These are phyloP conservation scores for Zelostemma sp. DNA, from an alignment of 1,140 invertebrate genomes.

Conservation along the genomic window DNA sequence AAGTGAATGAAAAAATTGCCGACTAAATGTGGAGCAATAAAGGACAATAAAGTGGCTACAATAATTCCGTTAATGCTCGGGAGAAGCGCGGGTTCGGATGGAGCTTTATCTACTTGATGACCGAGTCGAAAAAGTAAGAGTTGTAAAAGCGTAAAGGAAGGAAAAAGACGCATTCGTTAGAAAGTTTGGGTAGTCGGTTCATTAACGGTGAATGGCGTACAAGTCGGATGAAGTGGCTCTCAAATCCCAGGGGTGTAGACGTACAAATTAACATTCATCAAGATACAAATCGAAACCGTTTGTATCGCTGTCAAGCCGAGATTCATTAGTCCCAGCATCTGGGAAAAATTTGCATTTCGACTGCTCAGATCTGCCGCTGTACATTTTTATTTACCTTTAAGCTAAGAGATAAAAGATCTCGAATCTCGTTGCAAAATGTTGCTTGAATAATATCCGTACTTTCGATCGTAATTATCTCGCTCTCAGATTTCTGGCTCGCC, in stretches of 20 bases:
- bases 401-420: no score
- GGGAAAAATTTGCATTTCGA: slow-evolving; percentile 12
- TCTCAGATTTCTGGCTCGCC: slow-evolving; percentile 60
- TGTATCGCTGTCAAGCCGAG: not conserved
- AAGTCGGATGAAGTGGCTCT: slow-evolving; percentile 46
- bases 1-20: slow-evolving; percentile 33
- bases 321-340: slow-evolving; percentile 1
- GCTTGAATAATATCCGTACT: slow-evolving; percentile 65
- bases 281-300: slow-evolving; percentile 29
- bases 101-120: slow-evolving; percentile 48
- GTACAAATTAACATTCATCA: slow-evolving; percentile 51
- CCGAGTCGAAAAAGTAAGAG: slow-evolving; percentile 38
- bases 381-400: slow-evolving; percentile 10
- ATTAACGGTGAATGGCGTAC: slow-evolving; percentile 56
- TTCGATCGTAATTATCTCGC: slow-evolving; percentile 67
- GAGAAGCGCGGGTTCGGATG: slow-evolving; percentile 22
- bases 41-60: slow-evolving; percentile 54
- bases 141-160: slow-evolving; percentile 33
- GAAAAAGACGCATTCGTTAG: slow-evolving; percentile 42
- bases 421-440: slow-evolving; percentile 58
- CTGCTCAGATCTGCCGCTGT: slow-evolving; percentile 18
- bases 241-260: slow-evolving; percentile 56
- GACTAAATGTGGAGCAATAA: slow-evolving; percentile 18
- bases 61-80: slow-evolving; percentile 57
- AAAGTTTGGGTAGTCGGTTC: slow-evolving; percentile 60